phyloP scores from a whole-genome alignment of 2,888 invertebrate species.

The Panopea generosa region DNA sequence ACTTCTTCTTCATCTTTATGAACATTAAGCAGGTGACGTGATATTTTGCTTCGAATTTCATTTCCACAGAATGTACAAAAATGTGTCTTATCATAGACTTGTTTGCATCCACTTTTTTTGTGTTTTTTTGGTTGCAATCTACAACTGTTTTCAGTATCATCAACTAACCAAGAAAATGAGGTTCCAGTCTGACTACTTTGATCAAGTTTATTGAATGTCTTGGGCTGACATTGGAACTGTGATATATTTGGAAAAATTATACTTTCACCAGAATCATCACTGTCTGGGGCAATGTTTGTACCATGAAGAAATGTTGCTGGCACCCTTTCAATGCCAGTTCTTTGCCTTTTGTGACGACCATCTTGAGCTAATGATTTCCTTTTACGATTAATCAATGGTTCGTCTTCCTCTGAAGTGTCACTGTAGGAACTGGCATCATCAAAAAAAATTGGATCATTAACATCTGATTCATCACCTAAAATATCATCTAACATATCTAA shows the following conservation, averaged over 20 bases:
- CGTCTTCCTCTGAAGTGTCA: not conserved
- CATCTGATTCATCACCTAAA: not conserved
- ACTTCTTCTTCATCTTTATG: constrained; percentile 36
- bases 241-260: not conserved
- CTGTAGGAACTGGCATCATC: not conserved
- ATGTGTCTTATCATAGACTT: constrained; percentile 46
- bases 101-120: constrained; percentile 24
- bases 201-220: not conserved
- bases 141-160: not conserved
- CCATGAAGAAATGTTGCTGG: not conserved
- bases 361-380: not conserved
- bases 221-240: not conserved
- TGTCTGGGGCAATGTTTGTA: not conserved
- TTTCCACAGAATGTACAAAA: constrained; percentile 51
- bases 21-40: constrained; percentile 34
- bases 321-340: not conserved
- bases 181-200: not conserved
- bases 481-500: not conserved
- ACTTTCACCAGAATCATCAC: not conserved
- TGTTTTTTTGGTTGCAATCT: not conserved
- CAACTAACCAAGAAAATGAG: not conserved
- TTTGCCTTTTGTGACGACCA: constrained; percentile 2
- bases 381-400: not conserved
- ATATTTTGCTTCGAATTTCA: constrained; percentile 16
- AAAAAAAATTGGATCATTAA: not conserved